phyloP scores from a whole-genome alignment of 2,797 vertebrate genomes.

The Cuniculus paca region DNA sequence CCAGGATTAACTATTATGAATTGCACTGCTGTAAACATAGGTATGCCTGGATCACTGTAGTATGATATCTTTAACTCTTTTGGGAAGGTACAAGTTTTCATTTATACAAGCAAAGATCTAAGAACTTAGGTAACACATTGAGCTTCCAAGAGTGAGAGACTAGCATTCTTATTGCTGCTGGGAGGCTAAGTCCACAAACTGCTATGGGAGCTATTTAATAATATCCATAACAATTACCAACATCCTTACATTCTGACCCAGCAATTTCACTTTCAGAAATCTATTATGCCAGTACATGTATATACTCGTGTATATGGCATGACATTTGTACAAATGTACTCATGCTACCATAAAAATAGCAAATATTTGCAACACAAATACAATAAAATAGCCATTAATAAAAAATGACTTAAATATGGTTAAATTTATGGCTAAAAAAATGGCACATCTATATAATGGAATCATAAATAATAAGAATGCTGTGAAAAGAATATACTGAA shows the following conservation, averaged over 20 bases:
- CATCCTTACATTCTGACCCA: background rate
- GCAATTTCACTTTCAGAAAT: conserved; percentile 1
- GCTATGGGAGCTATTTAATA: background rate
- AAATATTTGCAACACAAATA: background rate
- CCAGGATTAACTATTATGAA: background rate
- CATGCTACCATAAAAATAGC: background rate
- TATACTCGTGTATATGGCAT: background rate
- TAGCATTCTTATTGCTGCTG: background rate
- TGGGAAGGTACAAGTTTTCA: background rate
- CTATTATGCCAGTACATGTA: background rate
- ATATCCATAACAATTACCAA: background rate
- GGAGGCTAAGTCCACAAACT: background rate
- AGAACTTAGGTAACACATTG: background rate
- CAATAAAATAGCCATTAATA: background rate
- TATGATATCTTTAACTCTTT: background rate
- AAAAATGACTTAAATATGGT: background rate
- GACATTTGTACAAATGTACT: background rate
- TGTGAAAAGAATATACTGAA: background rate
- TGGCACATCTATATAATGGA: background rate
- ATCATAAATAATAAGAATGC: conserved; percentile 35
- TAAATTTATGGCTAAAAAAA: background rate
- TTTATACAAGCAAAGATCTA: background rate
- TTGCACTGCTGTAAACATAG: background rate
- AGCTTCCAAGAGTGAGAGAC: background rate
- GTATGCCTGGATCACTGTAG: background rate